A percentile compares a stretch with the other conserved stretches of the same genome.
Conservation (phyloP, 2,888 invertebrate genomes). For the Andrena minutula region DNA sequence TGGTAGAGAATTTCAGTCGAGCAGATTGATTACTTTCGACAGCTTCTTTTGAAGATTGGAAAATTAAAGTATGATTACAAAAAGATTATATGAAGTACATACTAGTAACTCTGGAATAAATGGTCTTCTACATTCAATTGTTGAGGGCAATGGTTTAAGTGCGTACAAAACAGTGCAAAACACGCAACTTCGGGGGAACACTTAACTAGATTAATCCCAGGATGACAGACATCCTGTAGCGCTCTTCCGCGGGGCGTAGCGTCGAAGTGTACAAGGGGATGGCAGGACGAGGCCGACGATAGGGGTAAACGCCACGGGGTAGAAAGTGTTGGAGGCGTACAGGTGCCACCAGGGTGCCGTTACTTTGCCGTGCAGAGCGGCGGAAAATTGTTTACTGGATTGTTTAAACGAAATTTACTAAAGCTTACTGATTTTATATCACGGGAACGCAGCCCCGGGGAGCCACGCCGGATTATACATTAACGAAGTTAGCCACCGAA, state of each 20-base stretch:
- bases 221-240: slow-evolving; percentile 35
- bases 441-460: slow-evolving; percentile 82
- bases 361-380: slow-evolving; percentile 83
- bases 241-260: slow-evolving; percentile 27
- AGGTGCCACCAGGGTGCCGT: slow-evolving; percentile 83
- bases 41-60: too few relatives aligned
- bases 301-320: slow-evolving; percentile 74
- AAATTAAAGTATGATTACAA: too few relatives aligned
- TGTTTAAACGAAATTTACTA: slow-evolving; percentile 85
- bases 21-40: too few relatives aligned
- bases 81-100: too few relatives aligned
- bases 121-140: background rate
- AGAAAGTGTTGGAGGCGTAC: slow-evolving; percentile 72
- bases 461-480: slow-evolving; percentile 83
- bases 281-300: slow-evolving; percentile 55
- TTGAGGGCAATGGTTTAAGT: background rate
- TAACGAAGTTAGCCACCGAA: slow-evolving; percentile 81
- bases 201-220: slow-evolving; percentile 56
- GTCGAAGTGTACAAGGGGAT: slow-evolving; percentile 37
- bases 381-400: slow-evolving; percentile 85
- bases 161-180: slow-evolving; percentile 17
- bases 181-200: slow-evolving; percentile 19
- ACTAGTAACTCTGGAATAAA: background rate
- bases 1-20: too few relatives aligned
- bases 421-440: slow-evolving; percentile 85